Evolutionary conservation across 2,888 invertebrate genomes (phyloP), one percentile per base, ranked within the genome.

Genomic region (Polymixis lichenea): DNA sequence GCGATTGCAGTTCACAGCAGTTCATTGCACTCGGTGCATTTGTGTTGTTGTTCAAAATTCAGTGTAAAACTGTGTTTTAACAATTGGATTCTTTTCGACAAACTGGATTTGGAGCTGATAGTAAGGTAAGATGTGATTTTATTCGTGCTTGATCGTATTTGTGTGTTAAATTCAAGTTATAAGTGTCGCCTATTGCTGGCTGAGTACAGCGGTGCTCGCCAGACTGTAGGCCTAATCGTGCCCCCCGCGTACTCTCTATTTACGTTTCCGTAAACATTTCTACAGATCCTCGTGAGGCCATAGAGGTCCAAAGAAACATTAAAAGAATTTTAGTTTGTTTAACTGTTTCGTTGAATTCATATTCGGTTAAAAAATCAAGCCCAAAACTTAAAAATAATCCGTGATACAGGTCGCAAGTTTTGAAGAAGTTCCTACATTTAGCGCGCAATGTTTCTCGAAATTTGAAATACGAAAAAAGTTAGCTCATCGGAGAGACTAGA

Each of bases 31-130:
- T 84, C 86, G 65, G 80, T 89, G 82, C 86, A 88, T 83, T 66
- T 87, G 86, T 82, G 75, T 89, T 89, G 70, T 51, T 51, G 78
- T 83, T 86, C 83, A 90, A 91, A 89, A 92, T 88, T 91, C 87
- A 71, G 92, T 92, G 91, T 87, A 85, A 89, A 86, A 86, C 88
- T 88, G 91, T 90, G 92, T 87, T 89, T 85, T 84, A 87, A 84
- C 81, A 82, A 87, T 94, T 95, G 95, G 95, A 95, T 95, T 95
- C 93, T 84, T 86, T 87, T 85, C 87, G 88, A 92, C 90, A 88
- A 93, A 90, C 91, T 92, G 93, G 92, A 94, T 92, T 94, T 86
- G 88, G 86, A 87, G 81, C 92, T 91, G 94, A 85, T 89, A 80
- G 88, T 91, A 92, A 96, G 96, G 96, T 96, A 92, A 88, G 72